A percentile compares a stretch with the other conserved stretches of the same genome.
Conservation (phyloP, 2,113 vertebrate genomes). For the Malurus elegans region DNA sequence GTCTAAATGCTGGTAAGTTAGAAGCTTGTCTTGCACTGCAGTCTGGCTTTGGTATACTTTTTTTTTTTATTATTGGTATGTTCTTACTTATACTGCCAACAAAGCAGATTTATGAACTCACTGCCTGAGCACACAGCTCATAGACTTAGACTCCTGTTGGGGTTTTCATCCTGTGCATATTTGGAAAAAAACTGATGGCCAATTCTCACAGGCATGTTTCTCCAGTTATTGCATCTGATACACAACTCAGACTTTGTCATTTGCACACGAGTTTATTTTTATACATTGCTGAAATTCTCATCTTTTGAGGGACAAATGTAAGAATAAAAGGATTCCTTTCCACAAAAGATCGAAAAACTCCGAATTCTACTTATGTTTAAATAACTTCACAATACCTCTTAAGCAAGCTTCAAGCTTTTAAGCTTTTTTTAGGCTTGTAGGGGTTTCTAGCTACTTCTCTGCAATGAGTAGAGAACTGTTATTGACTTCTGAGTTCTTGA, state of each 20-base stretch:
- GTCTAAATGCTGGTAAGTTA: not conserved
- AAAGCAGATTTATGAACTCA: conserved; percentile 5
- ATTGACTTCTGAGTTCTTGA: not conserved
- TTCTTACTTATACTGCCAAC: not conserved
- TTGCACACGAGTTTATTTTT: not conserved
- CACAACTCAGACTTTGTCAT: not conserved
- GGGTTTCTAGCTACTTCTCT: not conserved
- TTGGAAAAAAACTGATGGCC: not conserved
- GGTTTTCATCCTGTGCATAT: not conserved
- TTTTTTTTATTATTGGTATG: not conserved
- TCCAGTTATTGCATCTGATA: not conserved
- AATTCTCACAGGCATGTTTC: not conserved
- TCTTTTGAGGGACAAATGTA: not conserved
- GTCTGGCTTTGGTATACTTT: not conserved
- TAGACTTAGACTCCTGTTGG: not conserved
- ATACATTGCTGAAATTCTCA: not conserved
- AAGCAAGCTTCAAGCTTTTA: not conserved
- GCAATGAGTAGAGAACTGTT: not conserved
- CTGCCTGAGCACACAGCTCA: not conserved
- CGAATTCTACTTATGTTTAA: not conserved
- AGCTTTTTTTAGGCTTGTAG: not conserved
- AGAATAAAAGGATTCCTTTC: not conserved
- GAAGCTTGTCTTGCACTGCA: not conserved
- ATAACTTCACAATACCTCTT: not conserved
- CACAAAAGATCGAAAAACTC: not conserved